Base-by-base conservation (phyloP, 2,113 vertebrate species). In the Semicossyphus pulcher region DNA sequence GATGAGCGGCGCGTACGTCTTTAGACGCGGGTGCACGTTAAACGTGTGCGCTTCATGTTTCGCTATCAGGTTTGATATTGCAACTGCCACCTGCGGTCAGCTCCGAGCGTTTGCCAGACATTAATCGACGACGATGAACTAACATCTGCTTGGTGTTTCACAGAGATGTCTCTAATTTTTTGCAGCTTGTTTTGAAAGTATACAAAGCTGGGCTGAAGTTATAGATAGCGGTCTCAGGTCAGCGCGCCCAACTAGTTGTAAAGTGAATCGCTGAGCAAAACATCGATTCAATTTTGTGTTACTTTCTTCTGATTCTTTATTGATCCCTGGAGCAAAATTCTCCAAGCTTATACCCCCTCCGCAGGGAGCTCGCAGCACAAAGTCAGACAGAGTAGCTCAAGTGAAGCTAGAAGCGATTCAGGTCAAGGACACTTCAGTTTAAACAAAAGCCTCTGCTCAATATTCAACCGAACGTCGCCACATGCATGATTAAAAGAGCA, bases 131-230 rank as follows among this genome's bases (percentile, higher is more conserved):
- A 44, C 20, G 25, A 75, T 78, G 32, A 72, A 74, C 37, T 14
- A 74, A 78, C 88, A 91, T 86, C 89, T 93, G 88, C 62, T 86
- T 28, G 7, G 10, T 54, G 48, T 65, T 76, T 62, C 18, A 32
- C 63, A 25, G 18, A 58, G 25, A 64, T 48, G 32, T 70, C 48
- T 10, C 9, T 15, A 57, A 83, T 41, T 60, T 72, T 72, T 52
- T 47, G 25, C 8, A 76, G 47, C 23, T 73, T 57, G 4, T 67
- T 73, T 66, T 28, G 9, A 37, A 20, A 58, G 31, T 26, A 2
- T 18, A 20, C 7, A 16, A 11, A 32, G 32, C 26, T 42, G 34
- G 2, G 31, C 15, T 26, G 21, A 65, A 59, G 57, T 64, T 39
- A 41, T 18, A 3, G 7, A 56, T 37, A 26, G 1, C 28, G 12